Evolutionary conservation across 2,113 vertebrate species (phyloP).

Genomic region (Micronisus gabar): DNA sequence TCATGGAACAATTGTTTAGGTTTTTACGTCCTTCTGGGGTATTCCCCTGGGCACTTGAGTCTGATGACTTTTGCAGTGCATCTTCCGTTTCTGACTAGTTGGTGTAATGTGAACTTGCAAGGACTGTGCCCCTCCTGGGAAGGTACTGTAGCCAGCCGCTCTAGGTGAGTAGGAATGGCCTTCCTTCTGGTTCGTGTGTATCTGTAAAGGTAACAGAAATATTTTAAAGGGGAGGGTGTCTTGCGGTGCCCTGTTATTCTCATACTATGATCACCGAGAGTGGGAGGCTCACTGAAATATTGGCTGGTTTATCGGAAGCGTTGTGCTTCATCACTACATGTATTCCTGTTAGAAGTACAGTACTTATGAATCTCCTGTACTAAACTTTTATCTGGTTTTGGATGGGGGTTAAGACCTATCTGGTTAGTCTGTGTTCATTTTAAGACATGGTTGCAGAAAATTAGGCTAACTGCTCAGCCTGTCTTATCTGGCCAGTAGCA

Average conservation of each 20-base stretch:
- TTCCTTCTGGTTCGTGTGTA: background rate
- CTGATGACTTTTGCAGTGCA: background rate
- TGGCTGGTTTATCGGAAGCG: background rate
- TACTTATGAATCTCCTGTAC: accelerated
- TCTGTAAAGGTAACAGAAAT: no score
- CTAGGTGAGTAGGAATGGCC: no score
- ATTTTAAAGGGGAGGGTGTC: no score
- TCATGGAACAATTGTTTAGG: background rate
- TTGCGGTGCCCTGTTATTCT: background rate
- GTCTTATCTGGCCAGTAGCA: background rate
- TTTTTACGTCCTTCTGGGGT: no score
- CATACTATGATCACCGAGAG: accelerated
- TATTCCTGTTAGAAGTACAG: background rate
- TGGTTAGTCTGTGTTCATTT: background rate
- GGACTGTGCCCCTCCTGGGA: background rate
- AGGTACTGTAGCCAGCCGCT: accelerated
- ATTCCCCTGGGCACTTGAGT: background rate
- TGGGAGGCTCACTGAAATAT: background rate
- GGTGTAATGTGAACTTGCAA: accelerated
- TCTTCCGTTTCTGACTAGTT: background rate
- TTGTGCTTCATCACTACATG: accelerated
- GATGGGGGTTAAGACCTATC: no score
- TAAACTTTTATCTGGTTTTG: background rate
- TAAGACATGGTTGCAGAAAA: background rate
- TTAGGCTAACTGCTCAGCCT: background rate